These are phyloP conservation scores for Pachydiplax longipennis DNA, from an alignment of 2,888 invertebrate genomes.

Conservation along the genomic window DNA sequence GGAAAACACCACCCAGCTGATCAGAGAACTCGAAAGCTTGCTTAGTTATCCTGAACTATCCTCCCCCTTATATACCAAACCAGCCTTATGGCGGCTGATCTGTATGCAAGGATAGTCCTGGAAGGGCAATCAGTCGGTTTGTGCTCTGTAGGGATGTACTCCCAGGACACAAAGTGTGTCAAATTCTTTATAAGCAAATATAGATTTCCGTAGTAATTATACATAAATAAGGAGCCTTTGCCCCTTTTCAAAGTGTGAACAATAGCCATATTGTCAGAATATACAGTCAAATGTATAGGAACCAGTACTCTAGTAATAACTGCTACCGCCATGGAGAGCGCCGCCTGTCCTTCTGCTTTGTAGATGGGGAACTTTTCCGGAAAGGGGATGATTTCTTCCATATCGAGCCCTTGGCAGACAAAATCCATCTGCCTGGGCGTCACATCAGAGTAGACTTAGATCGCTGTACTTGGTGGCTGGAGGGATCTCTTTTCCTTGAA, in stretches of 20 bases:
- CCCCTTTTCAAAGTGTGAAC: background rate
- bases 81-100: too few relatives aligned
- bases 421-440: background rate
- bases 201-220: too few relatives aligned
- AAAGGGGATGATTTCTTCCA: background rate
- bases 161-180: too few relatives aligned
- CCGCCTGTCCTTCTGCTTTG: background rate
- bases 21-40: too few relatives aligned
- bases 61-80: too few relatives aligned
- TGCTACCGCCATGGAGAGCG: background rate
- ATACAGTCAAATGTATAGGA: background rate
- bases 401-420: background rate
- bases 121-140: too few relatives aligned
- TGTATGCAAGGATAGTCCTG: too few relatives aligned
- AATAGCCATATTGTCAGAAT: background rate
- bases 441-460: background rate
- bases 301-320: background rate
- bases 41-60: too few relatives aligned
- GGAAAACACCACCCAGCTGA: too few relatives aligned
- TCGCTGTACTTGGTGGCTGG: rapidly evolving
- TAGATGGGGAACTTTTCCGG: background rate
- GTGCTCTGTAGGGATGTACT: too few relatives aligned
- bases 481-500: background rate
- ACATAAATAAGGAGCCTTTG: background rate
- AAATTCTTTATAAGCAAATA: too few relatives aligned